These are phyloP conservation scores for Drosophila elegans DNA, from an alignment of 1,140 invertebrate genomes.

Conservation along the genomic window DNA sequence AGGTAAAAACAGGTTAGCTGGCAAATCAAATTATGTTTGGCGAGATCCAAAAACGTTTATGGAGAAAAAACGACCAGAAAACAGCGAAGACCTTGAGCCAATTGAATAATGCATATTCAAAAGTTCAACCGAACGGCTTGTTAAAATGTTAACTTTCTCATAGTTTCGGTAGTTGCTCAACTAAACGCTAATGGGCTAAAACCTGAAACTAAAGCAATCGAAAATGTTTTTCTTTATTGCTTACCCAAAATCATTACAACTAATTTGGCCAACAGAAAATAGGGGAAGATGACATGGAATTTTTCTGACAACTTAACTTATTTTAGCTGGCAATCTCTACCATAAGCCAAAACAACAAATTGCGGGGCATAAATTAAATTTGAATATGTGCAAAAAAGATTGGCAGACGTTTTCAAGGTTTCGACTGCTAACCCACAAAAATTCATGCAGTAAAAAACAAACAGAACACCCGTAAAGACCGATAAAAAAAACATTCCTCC, in stretches of 20 bases:
- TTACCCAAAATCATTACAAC: background rate
- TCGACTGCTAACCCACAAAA: conserved; percentile 75
- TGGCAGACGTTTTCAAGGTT: conserved; percentile 62
- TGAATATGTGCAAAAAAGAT: conserved; percentile 36
- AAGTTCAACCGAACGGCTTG: conserved; percentile 18
- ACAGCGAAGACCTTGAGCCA: conserved; percentile 33
- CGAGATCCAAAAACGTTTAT: conserved; percentile 38
- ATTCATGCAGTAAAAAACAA: conserved; percentile 58
- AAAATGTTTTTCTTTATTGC: conserved; percentile 9
- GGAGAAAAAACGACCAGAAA: background rate
- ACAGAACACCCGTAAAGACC: conserved; percentile 61
- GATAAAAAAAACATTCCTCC: conserved; percentile 26
- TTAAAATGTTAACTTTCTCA: conserved; percentile 29
- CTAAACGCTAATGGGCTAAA: conserved; percentile 20
- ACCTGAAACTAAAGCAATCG: conserved; percentile 4
- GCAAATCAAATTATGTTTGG: conserved; percentile 30
- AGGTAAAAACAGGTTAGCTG: conserved; percentile 24
- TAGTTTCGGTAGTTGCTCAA: conserved; percentile 20
- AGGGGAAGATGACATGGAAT: conserved; percentile 7
- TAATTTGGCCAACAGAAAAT: background rate
- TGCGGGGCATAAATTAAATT: conserved; percentile 36
- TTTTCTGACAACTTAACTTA: conserved; percentile 25
- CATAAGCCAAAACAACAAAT: conserved; percentile 35
- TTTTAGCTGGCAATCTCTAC: conserved; percentile 18
- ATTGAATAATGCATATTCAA: conserved; percentile 28